These are phyloP conservation scores for Rhyacophila evoluta DNA, from an alignment of 2,888 invertebrate genomes.

Conservation along the genomic window DNA sequence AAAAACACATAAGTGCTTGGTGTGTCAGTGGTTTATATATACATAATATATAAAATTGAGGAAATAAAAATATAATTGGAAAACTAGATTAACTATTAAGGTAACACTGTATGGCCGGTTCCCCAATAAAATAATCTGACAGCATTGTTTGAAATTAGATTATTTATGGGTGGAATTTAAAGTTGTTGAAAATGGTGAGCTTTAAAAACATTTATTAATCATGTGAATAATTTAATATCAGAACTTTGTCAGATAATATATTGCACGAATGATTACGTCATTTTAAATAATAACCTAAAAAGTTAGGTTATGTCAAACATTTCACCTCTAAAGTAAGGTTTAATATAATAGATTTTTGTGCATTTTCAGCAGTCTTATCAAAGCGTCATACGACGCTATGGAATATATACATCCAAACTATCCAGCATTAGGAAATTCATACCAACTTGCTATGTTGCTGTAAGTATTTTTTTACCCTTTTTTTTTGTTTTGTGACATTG, in stretches of 20 bases:
- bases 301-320: constrained; percentile 39
- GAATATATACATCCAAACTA: constrained; percentile 44
- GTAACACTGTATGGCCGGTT: constrained; percentile 39
- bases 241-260: too few species aligned
- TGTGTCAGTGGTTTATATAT: too few species aligned
- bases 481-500: too few species aligned
- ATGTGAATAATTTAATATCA: neutral
- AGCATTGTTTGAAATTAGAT: constrained; percentile 34
- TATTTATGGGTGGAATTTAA: neutral
- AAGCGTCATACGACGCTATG: constrained; percentile 42
- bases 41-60: too few species aligned
- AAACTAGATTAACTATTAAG: too few species aligned
- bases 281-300: neutral
- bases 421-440: constrained; percentile 36
- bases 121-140: constrained; percentile 33
- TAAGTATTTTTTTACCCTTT: constrained; percentile 46
- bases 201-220: neutral
- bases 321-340: neutral
- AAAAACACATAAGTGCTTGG: too few species aligned
- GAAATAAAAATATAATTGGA: too few species aligned
- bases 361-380: constrained; percentile 50
- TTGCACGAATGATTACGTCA: constrained; percentile 37
- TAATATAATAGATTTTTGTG: neutral
- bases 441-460: constrained; percentile 43
- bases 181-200: constrained; percentile 32